Percentiles rank a stretch among this genome's conserved stretches.
Evolutionary conservation across 2,113 vertebrate genomes (phyloP).

Genomic region (Rhinolophus sinicus): DNA sequence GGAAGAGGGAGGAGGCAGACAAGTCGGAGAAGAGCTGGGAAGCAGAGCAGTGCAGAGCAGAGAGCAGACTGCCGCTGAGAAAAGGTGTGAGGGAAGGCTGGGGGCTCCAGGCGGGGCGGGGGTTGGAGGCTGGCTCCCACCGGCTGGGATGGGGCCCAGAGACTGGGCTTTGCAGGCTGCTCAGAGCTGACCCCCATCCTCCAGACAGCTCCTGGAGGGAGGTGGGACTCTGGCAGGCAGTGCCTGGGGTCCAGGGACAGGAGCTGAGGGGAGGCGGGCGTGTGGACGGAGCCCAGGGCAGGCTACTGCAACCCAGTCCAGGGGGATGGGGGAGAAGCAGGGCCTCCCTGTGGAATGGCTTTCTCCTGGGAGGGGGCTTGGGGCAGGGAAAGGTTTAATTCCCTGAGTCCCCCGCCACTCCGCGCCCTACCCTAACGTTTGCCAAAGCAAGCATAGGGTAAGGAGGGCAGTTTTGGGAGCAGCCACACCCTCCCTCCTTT

Average conservation of each 20-base stretch:
- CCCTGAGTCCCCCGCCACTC: neutral
- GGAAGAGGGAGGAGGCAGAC: conserved; percentile 71
- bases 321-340: neutral
- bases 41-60: conserved; percentile 44
- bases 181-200: conserved; percentile 39
- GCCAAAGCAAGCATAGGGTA: neutral
- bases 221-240: neutral
- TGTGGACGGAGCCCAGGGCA: neutral
- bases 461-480: conserved; percentile 1
- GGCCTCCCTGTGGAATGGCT: neutral
- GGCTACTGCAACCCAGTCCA: neutral
- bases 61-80: conserved; percentile 50
- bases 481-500: neutral
- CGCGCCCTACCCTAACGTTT: neutral
- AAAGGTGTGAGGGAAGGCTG: conserved; percentile 71
- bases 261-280: neutral
- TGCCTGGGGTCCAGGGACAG: neutral
- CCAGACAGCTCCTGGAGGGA: conserved; percentile 43
- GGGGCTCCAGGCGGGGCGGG: neutral
- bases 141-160: neutral
- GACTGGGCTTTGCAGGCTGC: neutral
- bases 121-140: neutral
- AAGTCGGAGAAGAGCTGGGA: conserved; percentile 60
- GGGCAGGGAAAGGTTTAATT: neutral
- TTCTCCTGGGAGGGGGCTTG: neutral